Conservation (phyloP, 2,113 vertebrate species). For the Brienomyrus longianalis region DNA sequence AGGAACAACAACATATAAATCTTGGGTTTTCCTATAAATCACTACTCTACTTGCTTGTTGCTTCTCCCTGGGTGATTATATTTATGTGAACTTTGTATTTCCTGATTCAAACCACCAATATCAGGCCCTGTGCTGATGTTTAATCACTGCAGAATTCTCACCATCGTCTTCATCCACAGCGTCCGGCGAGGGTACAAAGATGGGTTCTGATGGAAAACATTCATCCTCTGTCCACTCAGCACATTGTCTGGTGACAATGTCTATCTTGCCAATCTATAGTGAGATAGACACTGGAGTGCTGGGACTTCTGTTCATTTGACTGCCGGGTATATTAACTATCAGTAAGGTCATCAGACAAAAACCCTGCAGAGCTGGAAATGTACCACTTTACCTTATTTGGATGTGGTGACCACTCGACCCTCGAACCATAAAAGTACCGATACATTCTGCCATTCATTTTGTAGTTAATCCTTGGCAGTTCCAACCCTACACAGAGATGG, state of each 20-base stretch:
- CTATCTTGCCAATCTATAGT: slow-evolving; percentile 74
- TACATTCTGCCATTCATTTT: slow-evolving; percentile 74
- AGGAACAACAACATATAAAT: neutral
- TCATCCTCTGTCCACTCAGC: slow-evolving; percentile 64
- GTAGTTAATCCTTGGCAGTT: slow-evolving; percentile 86
- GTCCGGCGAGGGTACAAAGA: slow-evolving; percentile 73
- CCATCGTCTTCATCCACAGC: slow-evolving; percentile 81
- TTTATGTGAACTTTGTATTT: too few species aligned
- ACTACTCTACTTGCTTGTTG: neutral
- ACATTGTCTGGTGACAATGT: slow-evolving; percentile 60
- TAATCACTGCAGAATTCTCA: slow-evolving; percentile 36
- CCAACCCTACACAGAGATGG: slow-evolving; percentile 65
- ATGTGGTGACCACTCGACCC: slow-evolving; percentile 68
- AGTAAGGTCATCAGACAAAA: neutral
- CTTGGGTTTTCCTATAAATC: neutral
- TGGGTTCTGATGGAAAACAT: slow-evolving; percentile 78
- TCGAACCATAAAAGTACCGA: slow-evolving; percentile 73
- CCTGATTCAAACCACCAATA: too few species aligned
- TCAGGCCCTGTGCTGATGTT: neutral
- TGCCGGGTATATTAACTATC: neutral
- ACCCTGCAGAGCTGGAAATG: neutral
- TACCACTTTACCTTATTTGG: slow-evolving; percentile 69
- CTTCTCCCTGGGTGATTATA: neutral
- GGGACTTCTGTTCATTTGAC: neutral
- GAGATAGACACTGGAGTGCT: neutral